Conservation (phyloP, 2,113 vertebrate genomes). For the Cichladusa arquata region DNA sequence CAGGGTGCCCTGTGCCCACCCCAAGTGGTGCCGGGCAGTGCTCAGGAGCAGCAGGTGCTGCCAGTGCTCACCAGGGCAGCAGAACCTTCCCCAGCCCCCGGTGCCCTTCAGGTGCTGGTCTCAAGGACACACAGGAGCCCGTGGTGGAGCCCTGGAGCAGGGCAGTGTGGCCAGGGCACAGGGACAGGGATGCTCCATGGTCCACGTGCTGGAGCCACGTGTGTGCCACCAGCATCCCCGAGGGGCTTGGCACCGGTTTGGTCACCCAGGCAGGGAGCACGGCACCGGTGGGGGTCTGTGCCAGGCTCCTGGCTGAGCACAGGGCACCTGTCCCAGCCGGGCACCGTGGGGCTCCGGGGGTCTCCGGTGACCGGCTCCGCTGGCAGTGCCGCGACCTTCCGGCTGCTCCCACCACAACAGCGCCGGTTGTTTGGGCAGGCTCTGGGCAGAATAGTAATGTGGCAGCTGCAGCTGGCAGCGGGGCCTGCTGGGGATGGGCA, state of each 20-base stretch:
- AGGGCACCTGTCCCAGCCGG: not conserved
- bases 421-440: slow-evolving; percentile 21
- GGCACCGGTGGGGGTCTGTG: rapidly evolving
- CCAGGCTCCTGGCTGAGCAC: rapidly evolving
- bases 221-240: rapidly evolving
- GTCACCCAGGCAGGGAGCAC: rapidly evolving
- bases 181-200: rapidly evolving
- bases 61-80: rapidly evolving
- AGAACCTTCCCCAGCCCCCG: not conserved
- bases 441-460: slow-evolving; percentile 41
- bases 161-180: not conserved
- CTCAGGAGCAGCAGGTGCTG: not conserved
- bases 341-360: not conserved
- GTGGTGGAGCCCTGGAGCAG: not conserved
- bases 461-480: slow-evolving; percentile 45
- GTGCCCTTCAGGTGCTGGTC: not conserved
- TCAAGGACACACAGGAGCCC: not conserved
- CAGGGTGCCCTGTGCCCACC: rapidly evolving
- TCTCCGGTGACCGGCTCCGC: rapidly evolving
- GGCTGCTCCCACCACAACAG: slow-evolving; percentile 36
- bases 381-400: not conserved
- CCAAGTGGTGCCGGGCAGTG: rapidly evolving
- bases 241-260: rapidly evolving
- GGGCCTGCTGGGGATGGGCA: not conserved
- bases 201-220: rapidly evolving